Base-by-base conservation (phyloP, 2,113 vertebrate genomes). In the Siniperca knerii region DNA sequence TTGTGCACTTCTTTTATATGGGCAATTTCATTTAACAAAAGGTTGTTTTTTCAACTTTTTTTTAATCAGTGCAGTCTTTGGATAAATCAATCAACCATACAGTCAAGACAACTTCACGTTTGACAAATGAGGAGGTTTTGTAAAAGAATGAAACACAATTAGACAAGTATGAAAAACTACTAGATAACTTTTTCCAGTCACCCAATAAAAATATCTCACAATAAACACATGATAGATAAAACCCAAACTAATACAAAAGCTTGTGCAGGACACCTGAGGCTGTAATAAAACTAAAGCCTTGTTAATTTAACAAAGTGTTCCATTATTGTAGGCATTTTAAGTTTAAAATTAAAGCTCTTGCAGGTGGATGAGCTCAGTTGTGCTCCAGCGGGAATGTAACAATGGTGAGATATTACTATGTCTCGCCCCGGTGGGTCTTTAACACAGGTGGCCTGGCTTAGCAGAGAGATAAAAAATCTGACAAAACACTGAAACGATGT, bases 341-440 rank as follows among this genome's bases (percentile, higher is more conserved):
- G 71, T 33, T 35, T 48, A 61, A 67, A 61, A 60, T 54, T 0
- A 58, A 79, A 71, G 72, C 85, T 90, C 68, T 8, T 77, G 54
- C 77, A 89, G 83, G 82, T 85, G 88, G 89, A 92, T 89, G 89
- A 90, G 85, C 75, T 90, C 77, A 91, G 92, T 9, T 64, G 44
- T 76, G 81, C 81, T 89, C 61, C 68, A 20, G 85, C 0, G 65
- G 83, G 87, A 88, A 58, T 55, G 55, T 35, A 86, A 78, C 67
- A 79, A 74, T 40, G 35, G 64, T 68, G 82, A 87, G 87, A 88
- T 58, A 76, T 73, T 67, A 69, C 72, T 16, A 44, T 0, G 6
- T 65, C 67, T 61, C 65, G 83, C 88, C 82, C 77, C 0, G 33
- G 79, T 48, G 82, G 72, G 18, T 69, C 74, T 77, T 67, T 48